Percentiles rank a stretch among this genome's conserved stretches.
Conservation (phyloP, 2,797 vertebrate species). For the Coccyzus lansbergi region DNA sequence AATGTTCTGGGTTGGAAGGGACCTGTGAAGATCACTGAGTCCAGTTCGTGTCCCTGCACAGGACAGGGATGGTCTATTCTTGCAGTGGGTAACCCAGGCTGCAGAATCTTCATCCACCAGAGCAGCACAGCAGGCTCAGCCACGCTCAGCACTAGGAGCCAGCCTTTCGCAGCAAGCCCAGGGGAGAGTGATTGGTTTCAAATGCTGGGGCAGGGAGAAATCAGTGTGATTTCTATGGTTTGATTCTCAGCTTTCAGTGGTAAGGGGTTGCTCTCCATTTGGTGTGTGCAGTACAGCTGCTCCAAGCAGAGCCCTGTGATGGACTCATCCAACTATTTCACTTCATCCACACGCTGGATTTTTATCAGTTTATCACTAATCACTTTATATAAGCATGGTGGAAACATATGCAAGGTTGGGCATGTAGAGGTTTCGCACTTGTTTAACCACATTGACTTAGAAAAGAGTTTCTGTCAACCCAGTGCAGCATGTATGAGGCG, state of each 20-base stretch:
- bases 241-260: background rate
- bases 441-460: background rate
- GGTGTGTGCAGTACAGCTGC: background rate
- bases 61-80: background rate
- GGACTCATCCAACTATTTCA: background rate
- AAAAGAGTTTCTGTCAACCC: background rate
- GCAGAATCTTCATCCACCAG: background rate
- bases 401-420: background rate
- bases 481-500: background rate
- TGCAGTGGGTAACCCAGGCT: background rate
- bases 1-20: too few relatives aligned
- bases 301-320: background rate
- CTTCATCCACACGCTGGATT: background rate
- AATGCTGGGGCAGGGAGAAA: background rate
- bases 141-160: fast-evolving
- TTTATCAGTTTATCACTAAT: background rate
- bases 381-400: background rate
- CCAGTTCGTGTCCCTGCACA: too few relatives aligned
- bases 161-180: background rate
- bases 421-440: background rate
- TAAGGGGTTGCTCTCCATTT: background rate
- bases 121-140: background rate
- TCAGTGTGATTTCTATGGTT: background rate
- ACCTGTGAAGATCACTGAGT: too few relatives aligned
- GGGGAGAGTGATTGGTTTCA: background rate